Conservation (phyloP, 2,113 vertebrate genomes). For the Lampris incognitus region DNA sequence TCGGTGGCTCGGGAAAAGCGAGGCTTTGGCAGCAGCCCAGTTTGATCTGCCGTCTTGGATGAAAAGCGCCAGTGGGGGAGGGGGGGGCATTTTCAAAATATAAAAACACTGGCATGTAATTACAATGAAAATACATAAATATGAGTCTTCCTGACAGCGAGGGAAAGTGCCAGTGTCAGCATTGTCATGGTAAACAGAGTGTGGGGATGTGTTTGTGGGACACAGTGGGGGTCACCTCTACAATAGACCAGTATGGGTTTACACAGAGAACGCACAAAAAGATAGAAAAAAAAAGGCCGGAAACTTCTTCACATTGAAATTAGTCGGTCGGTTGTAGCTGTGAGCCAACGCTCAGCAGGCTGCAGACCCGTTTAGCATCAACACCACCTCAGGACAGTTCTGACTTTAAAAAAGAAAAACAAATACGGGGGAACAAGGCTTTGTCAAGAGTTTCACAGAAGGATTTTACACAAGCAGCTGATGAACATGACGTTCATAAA, state of each 20-base stretch:
- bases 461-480: slow-evolving; percentile 11
- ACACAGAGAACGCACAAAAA: slow-evolving; percentile 12
- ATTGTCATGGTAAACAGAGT: slow-evolving; percentile 78
- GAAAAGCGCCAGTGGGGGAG: slow-evolving; percentile 60
- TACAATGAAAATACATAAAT: slow-evolving; percentile 79
- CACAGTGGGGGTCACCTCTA: slow-evolving; percentile 67
- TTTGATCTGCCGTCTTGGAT: slow-evolving; percentile 71
- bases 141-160: slow-evolving; percentile 65
- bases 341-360: slow-evolving; percentile 46
- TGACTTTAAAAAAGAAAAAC: slow-evolving; percentile 13
- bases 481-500: not conserved
- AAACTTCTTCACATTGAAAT: slow-evolving; percentile 59
- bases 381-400: slow-evolving; percentile 23
- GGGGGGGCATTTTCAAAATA: slow-evolving; percentile 65
- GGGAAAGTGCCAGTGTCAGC: slow-evolving; percentile 69
- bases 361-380: slow-evolving; percentile 29
- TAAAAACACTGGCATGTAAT: slow-evolving; percentile 67
- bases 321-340: slow-evolving; percentile 37
- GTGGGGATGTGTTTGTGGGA: slow-evolving; percentile 60
- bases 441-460: slow-evolving; percentile 21
- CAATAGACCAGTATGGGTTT: slow-evolving; percentile 44
- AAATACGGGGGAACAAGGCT: slow-evolving; percentile 18
- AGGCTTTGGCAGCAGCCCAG: slow-evolving; percentile 69
- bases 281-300: slow-evolving; percentile 45
- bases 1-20: slow-evolving; percentile 47